phyloP scores from a whole-genome alignment of 2,888 invertebrate genomes.

The Polydrusus pterygomalis region DNA sequence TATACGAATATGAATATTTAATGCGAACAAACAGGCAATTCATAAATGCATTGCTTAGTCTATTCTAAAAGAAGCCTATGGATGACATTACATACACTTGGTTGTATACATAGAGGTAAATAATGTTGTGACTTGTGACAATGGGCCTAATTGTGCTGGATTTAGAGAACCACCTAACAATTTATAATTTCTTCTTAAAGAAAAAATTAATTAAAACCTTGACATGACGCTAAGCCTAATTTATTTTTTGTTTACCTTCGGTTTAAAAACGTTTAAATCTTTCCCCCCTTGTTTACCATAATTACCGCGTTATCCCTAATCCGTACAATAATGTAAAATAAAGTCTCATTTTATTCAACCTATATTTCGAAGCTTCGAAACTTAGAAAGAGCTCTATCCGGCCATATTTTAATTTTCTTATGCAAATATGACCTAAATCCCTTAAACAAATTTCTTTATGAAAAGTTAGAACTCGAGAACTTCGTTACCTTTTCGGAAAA shows the following conservation, averaged over 20 bases:
- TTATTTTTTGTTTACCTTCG: background rate
- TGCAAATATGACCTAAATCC: constrained; percentile 39
- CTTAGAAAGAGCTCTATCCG: constrained; percentile 29
- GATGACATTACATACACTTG: too few species aligned
- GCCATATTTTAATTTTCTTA: constrained; percentile 38
- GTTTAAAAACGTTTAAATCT: constrained; percentile 4
- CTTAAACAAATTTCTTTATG: constrained; percentile 34
- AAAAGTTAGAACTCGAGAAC: constrained; percentile 30
- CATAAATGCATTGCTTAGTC: too few species aligned
- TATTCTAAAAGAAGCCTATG: too few species aligned
- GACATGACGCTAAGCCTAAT: too few species aligned
- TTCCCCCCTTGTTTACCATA: constrained; percentile 3
- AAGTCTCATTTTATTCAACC: constrained; percentile 13
- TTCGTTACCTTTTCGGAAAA: constrained; percentile 31
- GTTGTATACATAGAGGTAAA: too few species aligned
- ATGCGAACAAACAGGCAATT: too few species aligned
- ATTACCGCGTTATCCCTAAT: constrained; percentile 12
- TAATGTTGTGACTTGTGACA: too few species aligned
- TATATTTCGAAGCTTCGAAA: constrained; percentile 21
- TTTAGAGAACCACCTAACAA: too few species aligned
- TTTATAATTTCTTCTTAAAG: too few species aligned
- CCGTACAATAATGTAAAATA: constrained; percentile 12
- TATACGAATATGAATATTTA: too few species aligned
- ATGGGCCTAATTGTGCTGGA: too few species aligned
- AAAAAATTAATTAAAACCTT: too few species aligned